Evolutionary conservation across 2,888 invertebrate species (phyloP).

Genomic region (Tetanocera ferruginea): DNA sequence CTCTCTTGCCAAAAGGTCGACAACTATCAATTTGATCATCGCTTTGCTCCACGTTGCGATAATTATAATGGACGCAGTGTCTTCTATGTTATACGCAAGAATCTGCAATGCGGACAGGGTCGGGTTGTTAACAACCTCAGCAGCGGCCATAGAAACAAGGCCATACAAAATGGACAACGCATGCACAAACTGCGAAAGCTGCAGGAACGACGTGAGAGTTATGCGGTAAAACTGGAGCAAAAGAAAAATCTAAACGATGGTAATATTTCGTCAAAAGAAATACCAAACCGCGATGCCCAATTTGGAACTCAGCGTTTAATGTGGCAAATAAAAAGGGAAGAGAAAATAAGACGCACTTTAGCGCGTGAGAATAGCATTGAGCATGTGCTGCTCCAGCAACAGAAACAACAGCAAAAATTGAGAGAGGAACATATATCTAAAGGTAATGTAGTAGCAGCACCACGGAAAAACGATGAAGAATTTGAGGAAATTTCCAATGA

Average conservation of each 20-base stretch:
- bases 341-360: slow-evolving; percentile 43
- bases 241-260: neutral
- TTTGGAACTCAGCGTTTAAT: slow-evolving; percentile 26
- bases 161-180: slow-evolving; percentile 39
- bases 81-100: slow-evolving; percentile 75
- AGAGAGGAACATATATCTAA: neutral
- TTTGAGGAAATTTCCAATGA: slow-evolving; percentile 48
- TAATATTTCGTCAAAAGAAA: too few species aligned
- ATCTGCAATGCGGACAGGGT: slow-evolving; percentile 69
- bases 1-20: slow-evolving; percentile 59
- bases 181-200: slow-evolving; percentile 51
- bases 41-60: slow-evolving; percentile 75
- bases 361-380: slow-evolving; percentile 54
- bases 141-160: slow-evolving; percentile 31
- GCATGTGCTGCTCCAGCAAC: slow-evolving; percentile 44
- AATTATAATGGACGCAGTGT: slow-evolving; percentile 75
- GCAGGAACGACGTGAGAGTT: slow-evolving; percentile 42
- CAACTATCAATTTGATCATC: slow-evolving; percentile 73
- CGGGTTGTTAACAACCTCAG: slow-evolving; percentile 22
- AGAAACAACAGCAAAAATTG: neutral
- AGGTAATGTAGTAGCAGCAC: neutral
- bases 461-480: slow-evolving; percentile 20
- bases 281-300: neutral
- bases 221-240: slow-evolving; percentile 37
- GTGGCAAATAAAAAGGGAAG: slow-evolving; percentile 42